phyloP scores from a whole-genome alignment of 2,888 invertebrate species.

The Eucera pruinosa region DNA sequence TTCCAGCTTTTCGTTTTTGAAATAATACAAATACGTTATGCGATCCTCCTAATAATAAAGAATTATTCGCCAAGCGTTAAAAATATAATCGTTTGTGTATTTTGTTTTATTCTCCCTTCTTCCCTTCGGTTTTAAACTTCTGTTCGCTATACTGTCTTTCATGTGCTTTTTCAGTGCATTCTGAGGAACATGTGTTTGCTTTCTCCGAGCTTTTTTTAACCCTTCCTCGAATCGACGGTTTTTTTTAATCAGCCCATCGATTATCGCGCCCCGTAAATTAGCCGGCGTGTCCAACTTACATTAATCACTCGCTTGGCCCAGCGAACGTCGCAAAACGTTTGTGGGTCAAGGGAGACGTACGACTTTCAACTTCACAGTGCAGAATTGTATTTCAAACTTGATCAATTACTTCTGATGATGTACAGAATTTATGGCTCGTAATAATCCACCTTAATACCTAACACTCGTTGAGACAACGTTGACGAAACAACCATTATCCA shows the following conservation, averaged over 20 bases:
- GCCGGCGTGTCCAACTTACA: slow-evolving; percentile 25
- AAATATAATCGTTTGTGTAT: too few species aligned
- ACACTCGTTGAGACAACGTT: too few species aligned
- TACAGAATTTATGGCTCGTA: too few species aligned
- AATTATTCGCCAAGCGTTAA: too few species aligned
- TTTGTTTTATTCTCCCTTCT: too few species aligned
- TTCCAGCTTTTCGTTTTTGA: too few species aligned
- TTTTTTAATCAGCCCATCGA: neutral
- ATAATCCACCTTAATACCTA: too few species aligned
- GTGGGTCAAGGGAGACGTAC: slow-evolving; percentile 29
- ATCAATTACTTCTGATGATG: slow-evolving; percentile 1
- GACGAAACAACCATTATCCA: neutral
- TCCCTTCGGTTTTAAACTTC: too few species aligned
- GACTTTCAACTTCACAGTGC: slow-evolving; percentile 32
- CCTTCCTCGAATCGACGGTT: slow-evolving; percentile 12
- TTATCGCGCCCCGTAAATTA: slow-evolving; percentile 15
- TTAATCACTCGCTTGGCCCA: slow-evolving; percentile 31
- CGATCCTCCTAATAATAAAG: too few species aligned
- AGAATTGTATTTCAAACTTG: slow-evolving; percentile 4
- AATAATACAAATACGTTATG: too few species aligned
- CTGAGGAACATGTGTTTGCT: neutral
- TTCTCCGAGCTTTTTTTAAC: slow-evolving; percentile 12
- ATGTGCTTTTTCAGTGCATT: neutral
- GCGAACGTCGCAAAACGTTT: slow-evolving; percentile 20
- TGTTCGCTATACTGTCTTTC: too few species aligned